Evolutionary conservation across 2,113 vertebrate species (phyloP), one percentile per base, ranked within the genome.

Genomic region (Phrynosoma blainvillii): DNA sequence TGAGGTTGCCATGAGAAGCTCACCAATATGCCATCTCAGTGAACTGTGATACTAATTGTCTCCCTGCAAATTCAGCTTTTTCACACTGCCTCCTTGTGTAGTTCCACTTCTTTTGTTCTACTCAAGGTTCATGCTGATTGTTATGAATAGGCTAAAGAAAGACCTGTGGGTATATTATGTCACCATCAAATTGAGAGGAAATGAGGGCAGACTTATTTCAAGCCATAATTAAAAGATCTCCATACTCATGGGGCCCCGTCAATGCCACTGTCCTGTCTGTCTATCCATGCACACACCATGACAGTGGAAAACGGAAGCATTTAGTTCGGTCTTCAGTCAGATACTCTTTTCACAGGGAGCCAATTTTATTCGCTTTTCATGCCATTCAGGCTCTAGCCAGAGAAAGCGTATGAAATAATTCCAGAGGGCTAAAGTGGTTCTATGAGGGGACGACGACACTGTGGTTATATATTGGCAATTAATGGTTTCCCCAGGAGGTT

Each of bases 401-500:
- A 90, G 42, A 76, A 84, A 90, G 84, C 84, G 42, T 62, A 92
- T 23, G 79, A 94, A 95, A 93, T 47, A 88, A 88, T 95, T 86
- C 86, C 2, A 11, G 87, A 95, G 93, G 89, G 87, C 87, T 95
- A 93, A 87, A 84, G 80, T 79, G 36, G 88, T n/a, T 65, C 82
- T 81, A 90, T n/a, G 42, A 4, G 93, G 92, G 88, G 4, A 93
- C n/a, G n/a, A n/a, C n/a, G n/a, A n/a, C 66, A 90, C 84, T 27
- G 56, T 0, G 32, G 91, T 92, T 93, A 90, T 93, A 90, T 87
- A 92, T 82, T 1, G 0, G 79, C 90, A 95, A 95, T 95, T 93
- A 94, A 92, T 83, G 54, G 13, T 87, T 93, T 82, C 92, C 81
- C 92, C 79, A 90, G 91, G 94, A 93, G 89, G 93, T 92, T 94